These are phyloP conservation scores for Edolisoma coerulescens DNA, from an alignment of 2,113 vertebrate genomes.

Conservation along the genomic window DNA sequence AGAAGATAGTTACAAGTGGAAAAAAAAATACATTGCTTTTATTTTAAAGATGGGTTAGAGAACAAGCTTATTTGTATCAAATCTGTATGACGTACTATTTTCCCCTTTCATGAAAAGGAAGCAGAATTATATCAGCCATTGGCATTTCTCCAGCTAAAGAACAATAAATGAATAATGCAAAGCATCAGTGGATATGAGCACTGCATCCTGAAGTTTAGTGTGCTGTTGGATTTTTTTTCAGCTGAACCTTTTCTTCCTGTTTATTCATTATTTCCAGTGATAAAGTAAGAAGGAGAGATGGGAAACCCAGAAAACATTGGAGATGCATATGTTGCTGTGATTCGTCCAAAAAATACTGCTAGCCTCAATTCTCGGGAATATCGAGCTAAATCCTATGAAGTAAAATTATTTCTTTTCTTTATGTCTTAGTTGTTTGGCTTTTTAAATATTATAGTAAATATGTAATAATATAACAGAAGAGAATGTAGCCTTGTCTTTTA, in stretches of 20 bases:
- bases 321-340: slow-evolving; percentile 92
- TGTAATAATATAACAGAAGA: not conserved
- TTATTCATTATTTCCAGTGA: slow-evolving; percentile 47
- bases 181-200: not conserved
- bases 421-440: not conserved
- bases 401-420: slow-evolving; percentile 51
- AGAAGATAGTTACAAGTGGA: not conserved
- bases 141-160: not conserved
- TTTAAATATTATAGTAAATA: not conserved
- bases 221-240: not conserved
- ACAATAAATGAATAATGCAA: not conserved
- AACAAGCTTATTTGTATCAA: not conserved
- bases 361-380: slow-evolving; percentile 97
- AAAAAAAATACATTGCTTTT: rapidly evolving
- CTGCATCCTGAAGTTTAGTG: not conserved
- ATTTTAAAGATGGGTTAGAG: not conserved
- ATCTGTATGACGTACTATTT: not conserved
- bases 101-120: not conserved
- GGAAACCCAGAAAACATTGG: slow-evolving; percentile 88
- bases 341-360: slow-evolving; percentile 93
- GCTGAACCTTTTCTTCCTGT: not conserved
- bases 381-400: slow-evolving; percentile 95
- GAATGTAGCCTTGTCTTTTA: not conserved
- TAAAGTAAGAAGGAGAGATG: slow-evolving; percentile 73
- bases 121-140: not conserved